Conservation (phyloP, 2,113 vertebrate species). For the Jaculus jaculus region DNA sequence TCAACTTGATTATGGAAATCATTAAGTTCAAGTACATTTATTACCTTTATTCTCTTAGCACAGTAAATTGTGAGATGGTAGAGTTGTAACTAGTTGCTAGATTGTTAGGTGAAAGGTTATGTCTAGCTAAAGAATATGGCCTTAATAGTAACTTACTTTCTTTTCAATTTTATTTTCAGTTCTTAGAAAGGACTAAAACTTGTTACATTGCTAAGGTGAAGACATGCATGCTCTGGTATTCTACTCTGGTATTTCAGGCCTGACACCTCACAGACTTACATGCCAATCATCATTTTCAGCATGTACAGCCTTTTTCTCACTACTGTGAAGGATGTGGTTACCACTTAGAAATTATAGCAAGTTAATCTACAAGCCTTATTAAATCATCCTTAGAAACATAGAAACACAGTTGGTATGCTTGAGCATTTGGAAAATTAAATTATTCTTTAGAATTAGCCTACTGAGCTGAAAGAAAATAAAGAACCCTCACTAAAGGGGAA, state of each 20-base stretch:
- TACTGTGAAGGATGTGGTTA: not conserved
- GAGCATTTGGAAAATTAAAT: conserved; percentile 53
- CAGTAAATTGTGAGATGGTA: not conserved
- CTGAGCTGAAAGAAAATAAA: conserved; percentile 59
- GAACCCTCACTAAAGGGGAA: not conserved
- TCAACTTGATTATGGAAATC: conserved; percentile 57
- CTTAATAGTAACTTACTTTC: not conserved
- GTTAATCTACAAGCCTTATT: conserved; percentile 46
- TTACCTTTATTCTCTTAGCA: conserved; percentile 37
- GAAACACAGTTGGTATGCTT: conserved; percentile 48
- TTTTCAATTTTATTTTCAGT: conserved; percentile 43
- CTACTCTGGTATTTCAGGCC: not conserved
- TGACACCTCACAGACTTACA: not conserved
- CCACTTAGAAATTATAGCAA: not conserved
- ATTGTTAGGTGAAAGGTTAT: not conserved
- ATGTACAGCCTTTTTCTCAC: not conserved
- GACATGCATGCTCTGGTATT: not conserved
- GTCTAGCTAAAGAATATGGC: conserved; percentile 3
- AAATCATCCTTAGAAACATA: conserved; percentile 37
- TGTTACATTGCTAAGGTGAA: not conserved
- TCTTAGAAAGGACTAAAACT: conserved; percentile 19
- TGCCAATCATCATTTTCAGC: conserved; percentile 4
- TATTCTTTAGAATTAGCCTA: conserved; percentile 47
- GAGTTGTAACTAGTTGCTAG: conserved; percentile 12
- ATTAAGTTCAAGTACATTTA: conserved; percentile 53